Evolutionary conservation across 1,140 invertebrate genomes (phyloP).

Genomic region (Fopius arisanus): DNA sequence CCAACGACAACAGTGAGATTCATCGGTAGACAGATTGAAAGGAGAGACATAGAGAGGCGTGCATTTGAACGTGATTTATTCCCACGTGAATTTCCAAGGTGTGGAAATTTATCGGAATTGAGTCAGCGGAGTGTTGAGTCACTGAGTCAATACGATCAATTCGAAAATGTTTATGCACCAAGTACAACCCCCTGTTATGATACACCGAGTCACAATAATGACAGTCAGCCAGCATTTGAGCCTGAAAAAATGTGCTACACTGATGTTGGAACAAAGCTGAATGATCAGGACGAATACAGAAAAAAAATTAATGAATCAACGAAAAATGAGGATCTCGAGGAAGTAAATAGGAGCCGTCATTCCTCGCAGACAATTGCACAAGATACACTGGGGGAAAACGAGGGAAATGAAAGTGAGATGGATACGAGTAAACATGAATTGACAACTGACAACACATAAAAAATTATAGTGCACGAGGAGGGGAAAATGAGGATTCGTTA

Average conservation of each 20-base stretch:
- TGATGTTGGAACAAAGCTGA: constrained; percentile 42
- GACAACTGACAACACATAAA: constrained; percentile 18
- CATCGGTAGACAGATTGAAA: constrained; percentile 48
- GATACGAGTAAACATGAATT: constrained; percentile 17
- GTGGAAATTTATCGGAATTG: constrained; percentile 44
- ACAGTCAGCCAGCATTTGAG: constrained; percentile 44
- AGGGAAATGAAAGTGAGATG: neutral
- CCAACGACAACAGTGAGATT: constrained; percentile 18
- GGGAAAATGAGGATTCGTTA: neutral
- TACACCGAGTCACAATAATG: constrained; percentile 51
- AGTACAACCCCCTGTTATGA: constrained; percentile 66
- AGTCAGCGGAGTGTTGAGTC: constrained; percentile 57
- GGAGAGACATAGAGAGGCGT: constrained; percentile 42
- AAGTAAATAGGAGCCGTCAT: neutral
- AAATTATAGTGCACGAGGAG: neutral
- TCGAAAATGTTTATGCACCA: constrained; percentile 69
- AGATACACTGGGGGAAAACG: neutral
- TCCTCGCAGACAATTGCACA: neutral
- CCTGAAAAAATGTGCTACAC: constrained; percentile 50
- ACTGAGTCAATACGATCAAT: constrained; percentile 58
- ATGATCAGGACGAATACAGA: constrained; percentile 3
- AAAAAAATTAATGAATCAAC: constrained; percentile 20
- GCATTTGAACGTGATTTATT: constrained; percentile 54
- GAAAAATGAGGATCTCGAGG: constrained; percentile 17
- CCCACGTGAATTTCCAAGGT: constrained; percentile 37